Evolutionary conservation across 2,113 vertebrate species (phyloP), one percentile per base, ranked within the genome.

Genomic region (Dipodomys stephensi): DNA sequence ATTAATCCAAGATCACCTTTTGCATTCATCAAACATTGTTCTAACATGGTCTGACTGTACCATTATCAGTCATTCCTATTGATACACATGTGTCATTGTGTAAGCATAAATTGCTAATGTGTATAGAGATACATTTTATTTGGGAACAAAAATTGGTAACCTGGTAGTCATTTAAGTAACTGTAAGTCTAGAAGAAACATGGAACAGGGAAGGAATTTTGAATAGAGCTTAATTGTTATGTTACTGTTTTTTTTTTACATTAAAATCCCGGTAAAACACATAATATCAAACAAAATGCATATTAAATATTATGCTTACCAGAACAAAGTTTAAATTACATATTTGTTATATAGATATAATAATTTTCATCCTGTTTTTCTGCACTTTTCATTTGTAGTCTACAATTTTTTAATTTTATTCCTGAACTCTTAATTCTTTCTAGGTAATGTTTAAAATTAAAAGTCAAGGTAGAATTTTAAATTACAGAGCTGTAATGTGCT

Each of bases 391-490:
- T 79, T 87, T 27, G 87, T 28, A 73, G 39, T 22, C 15, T 57
- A 49, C 12, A 22, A 22, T 7, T 60, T 87, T 88, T 39, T 23
- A 53, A 30, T 71, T 69, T 69, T 74, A 83, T 20, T 93, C 49
- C 60, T 20, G 18, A 74, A 30, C 7, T 53, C 7, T 53, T 91
- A 57, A 82, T 10, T 87, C 32, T 78, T 84, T 32, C 35, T 35
- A 85, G 64, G 22, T 6, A 53, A 65, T 85, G 8, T 46, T 95
- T 78, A 87, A 83, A 96, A 82, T 87, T 71, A 86, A 94, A 91
- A 73, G 6, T 81, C 16, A 23, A 23, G 9, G 1, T 74, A 23
- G 12, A 30, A 30, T 84, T 87, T 94, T 88, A 95, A 87, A 91
- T 65, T 73, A 88, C 53, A 57, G 11, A 73, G 44, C 32, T 65